These are phyloP conservation scores for Dascillus cervinus DNA, from an alignment of 2,888 invertebrate species.

Conservation along the genomic window DNA sequence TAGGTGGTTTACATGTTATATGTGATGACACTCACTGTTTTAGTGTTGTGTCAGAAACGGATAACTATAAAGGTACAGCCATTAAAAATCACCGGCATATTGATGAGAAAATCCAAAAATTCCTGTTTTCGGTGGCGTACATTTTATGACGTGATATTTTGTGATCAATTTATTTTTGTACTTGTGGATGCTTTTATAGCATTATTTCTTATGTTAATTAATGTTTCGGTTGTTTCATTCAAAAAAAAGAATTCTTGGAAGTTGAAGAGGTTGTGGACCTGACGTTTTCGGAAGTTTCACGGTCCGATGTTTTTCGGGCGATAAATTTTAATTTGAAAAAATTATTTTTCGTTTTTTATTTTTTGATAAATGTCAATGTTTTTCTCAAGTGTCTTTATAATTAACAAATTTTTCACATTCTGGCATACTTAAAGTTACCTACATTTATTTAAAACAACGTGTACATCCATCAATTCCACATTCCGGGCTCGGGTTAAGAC, in stretches of 20 bases:
- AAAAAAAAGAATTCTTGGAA: constrained; percentile 12
- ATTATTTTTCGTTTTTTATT: too few species aligned
- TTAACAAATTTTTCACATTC: constrained; percentile 32
- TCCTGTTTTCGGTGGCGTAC: constrained; percentile 24
- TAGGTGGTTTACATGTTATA: constrained; percentile 15
- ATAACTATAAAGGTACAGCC: constrained; percentile 25
- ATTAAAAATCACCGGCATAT: constrained; percentile 32
- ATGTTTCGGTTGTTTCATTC: constrained; percentile 13
- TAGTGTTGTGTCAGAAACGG: constrained; percentile 30
- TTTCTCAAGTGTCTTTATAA: constrained; percentile 29
- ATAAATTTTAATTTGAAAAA: too few species aligned
- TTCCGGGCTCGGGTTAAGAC: too few species aligned
- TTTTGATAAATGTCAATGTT: constrained; percentile 23
- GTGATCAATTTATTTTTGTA: constrained; percentile 32
- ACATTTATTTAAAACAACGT: constrained; percentile 18
- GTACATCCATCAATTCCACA: constrained; percentile 17
- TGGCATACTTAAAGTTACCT: constrained; percentile 23
- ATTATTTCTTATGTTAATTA: constrained; percentile 34
- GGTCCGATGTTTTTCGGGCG: too few species aligned
- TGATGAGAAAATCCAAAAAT: constrained; percentile 26
- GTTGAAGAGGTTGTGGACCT: background rate
- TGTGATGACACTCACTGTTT: constrained; percentile 28
- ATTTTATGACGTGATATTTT: constrained; percentile 33
- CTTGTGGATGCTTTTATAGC: constrained; percentile 28
- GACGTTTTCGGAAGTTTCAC: background rate